Evolutionary conservation across 2,113 vertebrate species (phyloP).

Genomic region (Ptilonorhynchus violaceus): DNA sequence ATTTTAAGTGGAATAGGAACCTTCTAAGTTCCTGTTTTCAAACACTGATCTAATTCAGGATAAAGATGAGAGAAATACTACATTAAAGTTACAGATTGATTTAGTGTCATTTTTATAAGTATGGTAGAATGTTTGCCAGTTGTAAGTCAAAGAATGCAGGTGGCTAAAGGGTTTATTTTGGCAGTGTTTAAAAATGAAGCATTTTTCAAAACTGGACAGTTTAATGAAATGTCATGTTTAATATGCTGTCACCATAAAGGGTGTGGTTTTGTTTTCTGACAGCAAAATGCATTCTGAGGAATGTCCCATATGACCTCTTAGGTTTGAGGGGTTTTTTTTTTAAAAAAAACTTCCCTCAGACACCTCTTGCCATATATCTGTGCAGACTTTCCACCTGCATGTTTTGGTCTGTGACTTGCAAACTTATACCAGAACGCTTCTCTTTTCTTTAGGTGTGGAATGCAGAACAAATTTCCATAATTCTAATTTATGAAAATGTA

Average conservation of each 20-base stretch:
- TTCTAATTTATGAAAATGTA: background rate
- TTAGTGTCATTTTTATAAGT: background rate
- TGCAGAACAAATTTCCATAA: background rate
- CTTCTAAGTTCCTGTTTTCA: background rate
- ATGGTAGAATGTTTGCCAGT: background rate
- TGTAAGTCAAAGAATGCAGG: background rate
- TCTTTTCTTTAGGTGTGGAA: background rate
- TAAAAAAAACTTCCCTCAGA: background rate
- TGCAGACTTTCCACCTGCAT: background rate
- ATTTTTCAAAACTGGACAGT: background rate
- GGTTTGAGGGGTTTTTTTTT: background rate
- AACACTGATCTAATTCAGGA: slow-evolving; percentile 6
- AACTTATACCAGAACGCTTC: background rate
- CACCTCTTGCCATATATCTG: background rate
- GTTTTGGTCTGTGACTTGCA: background rate
- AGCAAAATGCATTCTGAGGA: background rate
- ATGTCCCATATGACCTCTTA: background rate
- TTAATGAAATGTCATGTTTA: background rate
- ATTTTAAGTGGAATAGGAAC: slow-evolving; percentile 14
- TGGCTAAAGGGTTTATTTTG: background rate
- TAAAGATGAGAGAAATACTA: background rate
- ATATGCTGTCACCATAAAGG: background rate
- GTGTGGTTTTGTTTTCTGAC: background rate
- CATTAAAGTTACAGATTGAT: background rate
- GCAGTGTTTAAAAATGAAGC: background rate